Conservation (phyloP, 2,113 vertebrate genomes). For the Butorides virescens region DNA sequence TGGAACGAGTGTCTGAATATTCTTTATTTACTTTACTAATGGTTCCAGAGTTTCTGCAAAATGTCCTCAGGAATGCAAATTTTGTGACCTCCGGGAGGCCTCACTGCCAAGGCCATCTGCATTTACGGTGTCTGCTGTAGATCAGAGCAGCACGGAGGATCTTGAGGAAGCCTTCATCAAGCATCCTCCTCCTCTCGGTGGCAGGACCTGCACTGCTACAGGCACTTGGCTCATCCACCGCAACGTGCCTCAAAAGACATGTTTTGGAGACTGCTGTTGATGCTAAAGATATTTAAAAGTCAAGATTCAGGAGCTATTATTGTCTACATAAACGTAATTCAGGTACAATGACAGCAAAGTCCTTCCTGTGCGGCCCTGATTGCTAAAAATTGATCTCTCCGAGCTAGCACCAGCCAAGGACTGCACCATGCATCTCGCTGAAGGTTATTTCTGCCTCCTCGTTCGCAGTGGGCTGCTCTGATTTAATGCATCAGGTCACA, state of each 20-base stretch:
- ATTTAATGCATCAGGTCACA: neutral
- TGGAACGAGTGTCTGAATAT: neutral
- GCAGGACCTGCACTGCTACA: neutral
- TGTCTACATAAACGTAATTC: neutral
- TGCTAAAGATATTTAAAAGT: neutral
- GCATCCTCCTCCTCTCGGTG: neutral
- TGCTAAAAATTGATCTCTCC: neutral
- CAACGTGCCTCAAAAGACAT: neutral
- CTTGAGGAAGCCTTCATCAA: neutral
- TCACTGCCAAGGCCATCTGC: constrained; percentile 58
- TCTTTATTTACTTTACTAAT: constrained; percentile 72
- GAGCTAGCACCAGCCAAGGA: neutral
- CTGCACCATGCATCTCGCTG: neutral
- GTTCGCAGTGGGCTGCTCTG: neutral
- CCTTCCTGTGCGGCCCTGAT: neutral
- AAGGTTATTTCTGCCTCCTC: neutral
- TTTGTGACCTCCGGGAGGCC: neutral
- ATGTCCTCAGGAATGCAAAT: constrained; percentile 57
- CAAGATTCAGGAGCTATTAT: neutral
- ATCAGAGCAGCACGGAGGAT: neutral
- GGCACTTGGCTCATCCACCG: neutral
- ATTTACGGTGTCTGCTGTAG: neutral
- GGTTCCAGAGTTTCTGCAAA: constrained; percentile 57
- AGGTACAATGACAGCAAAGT: neutral
- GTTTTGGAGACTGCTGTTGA: neutral